Evolutionary conservation across 1,140 invertebrate species (phyloP).

Genomic region (Anoplophora glabripennis): DNA sequence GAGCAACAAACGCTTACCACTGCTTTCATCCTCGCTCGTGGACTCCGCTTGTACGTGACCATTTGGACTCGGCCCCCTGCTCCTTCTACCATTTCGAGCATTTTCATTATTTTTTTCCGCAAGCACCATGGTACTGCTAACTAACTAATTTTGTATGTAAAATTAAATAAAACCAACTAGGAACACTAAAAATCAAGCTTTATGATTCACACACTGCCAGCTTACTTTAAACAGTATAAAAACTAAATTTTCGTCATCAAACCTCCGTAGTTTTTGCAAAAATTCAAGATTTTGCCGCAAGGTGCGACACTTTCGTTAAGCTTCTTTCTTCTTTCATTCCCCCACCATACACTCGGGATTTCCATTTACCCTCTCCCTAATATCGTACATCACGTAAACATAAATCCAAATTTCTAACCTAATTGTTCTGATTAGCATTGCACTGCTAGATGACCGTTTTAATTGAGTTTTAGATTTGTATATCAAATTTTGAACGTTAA

Average conservation of each 20-base stretch:
- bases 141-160: not conserved
- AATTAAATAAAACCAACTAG: constrained; percentile 7
- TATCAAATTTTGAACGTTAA: too few species aligned
- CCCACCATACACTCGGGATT: too few species aligned
- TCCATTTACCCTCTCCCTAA: too few species aligned
- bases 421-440: too few species aligned
- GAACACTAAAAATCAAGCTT: constrained; percentile 11
- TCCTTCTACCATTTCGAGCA: constrained; percentile 79
- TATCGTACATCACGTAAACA: too few species aligned
- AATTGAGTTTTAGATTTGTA: too few species aligned
- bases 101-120: constrained; percentile 79
- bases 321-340: too few species aligned
- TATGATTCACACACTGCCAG: constrained; percentile 23
- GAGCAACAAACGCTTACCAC: constrained; percentile 51
- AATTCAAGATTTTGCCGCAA: not conserved
- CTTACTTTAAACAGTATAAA: constrained; percentile 24
- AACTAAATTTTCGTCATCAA: constrained; percentile 34
- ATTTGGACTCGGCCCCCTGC: constrained; percentile 84
- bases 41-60: constrained; percentile 74
- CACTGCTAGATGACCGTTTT: too few species aligned
- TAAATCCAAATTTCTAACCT: too few species aligned
- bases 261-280: constrained; percentile 37
- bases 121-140: constrained; percentile 66
- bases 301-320: too few species aligned
- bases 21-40: constrained; percentile 76